These are phyloP conservation scores for Cyanocitta stelleri DNA, from an alignment of 2,113 vertebrate species.

Conservation along the genomic window DNA sequence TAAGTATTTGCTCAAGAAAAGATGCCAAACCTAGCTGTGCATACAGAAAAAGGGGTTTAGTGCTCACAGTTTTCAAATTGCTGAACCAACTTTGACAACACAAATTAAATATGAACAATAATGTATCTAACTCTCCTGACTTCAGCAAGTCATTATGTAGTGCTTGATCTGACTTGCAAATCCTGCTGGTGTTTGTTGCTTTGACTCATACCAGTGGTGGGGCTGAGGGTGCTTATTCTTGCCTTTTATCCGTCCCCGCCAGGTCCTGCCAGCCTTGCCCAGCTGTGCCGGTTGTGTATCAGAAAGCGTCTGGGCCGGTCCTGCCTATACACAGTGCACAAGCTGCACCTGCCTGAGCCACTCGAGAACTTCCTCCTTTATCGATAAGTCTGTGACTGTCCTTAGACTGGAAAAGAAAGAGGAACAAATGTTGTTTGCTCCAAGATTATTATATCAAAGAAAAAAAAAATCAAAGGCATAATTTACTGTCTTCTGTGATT, in stretches of 20 bases:
- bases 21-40: not conserved
- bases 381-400: constrained; percentile 51
- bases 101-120: not conserved
- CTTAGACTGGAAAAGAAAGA: not conserved
- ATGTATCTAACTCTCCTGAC: not conserved
- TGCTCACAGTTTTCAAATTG: not conserved
- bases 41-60: not conserved
- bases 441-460: not conserved
- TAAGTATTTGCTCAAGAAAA: not conserved
- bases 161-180: not conserved
- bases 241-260: not conserved
- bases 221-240: not conserved
- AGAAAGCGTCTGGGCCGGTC: constrained; percentile 79
- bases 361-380: constrained; percentile 85
- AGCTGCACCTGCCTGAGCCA: constrained; percentile 79
- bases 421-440: not conserved
- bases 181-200: not conserved
- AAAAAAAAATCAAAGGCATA: not conserved
- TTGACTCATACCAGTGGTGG: not conserved
- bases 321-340: constrained; percentile 69
- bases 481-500: not conserved
- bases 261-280: constrained; percentile 82
- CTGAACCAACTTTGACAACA: not conserved
- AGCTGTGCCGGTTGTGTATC: constrained; percentile 82
- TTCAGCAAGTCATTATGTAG: not conserved